These are phyloP conservation scores for Okapia johnstoni DNA, from an alignment of 2,113 vertebrate genomes.

Conservation along the genomic window DNA sequence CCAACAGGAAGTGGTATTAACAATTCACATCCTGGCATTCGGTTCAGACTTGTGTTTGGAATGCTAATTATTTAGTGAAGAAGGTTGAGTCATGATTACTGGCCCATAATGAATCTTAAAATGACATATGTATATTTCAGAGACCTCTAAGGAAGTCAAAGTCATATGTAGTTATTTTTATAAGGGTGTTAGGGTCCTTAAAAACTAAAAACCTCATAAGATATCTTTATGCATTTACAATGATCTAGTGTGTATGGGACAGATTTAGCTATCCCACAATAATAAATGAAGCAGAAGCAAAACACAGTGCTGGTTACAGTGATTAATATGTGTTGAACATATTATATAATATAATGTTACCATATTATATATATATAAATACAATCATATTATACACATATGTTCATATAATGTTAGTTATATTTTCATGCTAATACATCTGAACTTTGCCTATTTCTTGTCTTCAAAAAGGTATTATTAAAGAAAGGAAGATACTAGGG, in stretches of 20 bases:
- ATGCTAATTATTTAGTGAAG: constrained; percentile 6
- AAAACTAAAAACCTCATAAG: neutral
- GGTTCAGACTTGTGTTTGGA: constrained; percentile 30
- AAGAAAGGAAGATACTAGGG: neutral
- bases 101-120: neutral
- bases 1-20: constrained; percentile 22
- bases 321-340: neutral
- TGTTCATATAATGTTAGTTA: neutral
- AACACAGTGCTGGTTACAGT: neutral
- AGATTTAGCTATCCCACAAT: neutral
- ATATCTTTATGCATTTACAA: neutral
- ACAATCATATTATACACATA: neutral
- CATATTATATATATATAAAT: neutral
- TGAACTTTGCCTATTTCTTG: neutral
- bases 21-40: neutral
- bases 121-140: neutral
- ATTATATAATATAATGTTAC: neutral
- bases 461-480: neutral
- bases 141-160: neutral
- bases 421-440: neutral
- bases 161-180: neutral
- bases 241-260: neutral
- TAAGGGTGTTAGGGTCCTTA: neutral
- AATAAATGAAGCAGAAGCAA: neutral
- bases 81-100: neutral